Evolutionary conservation across 2,888 invertebrate species (phyloP), one percentile per base, ranked within the genome.

Genomic region (Drosophila cyrtoloma): DNA sequence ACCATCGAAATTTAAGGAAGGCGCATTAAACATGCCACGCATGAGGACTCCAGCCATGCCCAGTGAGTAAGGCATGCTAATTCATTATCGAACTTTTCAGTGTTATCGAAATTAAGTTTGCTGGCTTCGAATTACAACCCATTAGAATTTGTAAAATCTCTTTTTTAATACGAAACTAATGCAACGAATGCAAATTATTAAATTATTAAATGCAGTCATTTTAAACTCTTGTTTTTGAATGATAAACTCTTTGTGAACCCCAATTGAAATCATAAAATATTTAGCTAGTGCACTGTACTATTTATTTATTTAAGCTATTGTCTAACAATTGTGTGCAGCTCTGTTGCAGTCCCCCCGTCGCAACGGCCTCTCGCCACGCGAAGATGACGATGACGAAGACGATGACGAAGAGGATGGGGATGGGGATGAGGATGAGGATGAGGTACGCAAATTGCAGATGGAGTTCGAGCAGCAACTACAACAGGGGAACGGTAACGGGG

Each of bases 381-480:
- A 39, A 19, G 12, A 6, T 57, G 9, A 86, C 6, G 37, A 6
- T 57, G 7, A 80, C 0, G 68, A 75, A 19, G 22, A 89, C 5
- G 33, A 39, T 5, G 84, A 80, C 0, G 68, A 75, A 19, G 79
- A 68, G 3, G 64, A 68, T 44, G 12, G 2, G 2, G 55, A 66
- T 3, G 61, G 73, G 0, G 52, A 73, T 58, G 30, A 12, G 7
- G 5, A 35, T 37, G 55, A 82, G 0, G 55, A 67, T 58, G 28
- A 55, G 30, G 39, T 51, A 44, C 16, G 33, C 16, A 16, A 16
- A 28, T 28, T 77, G 35, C 51, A 77, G 33, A 57, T 60, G 5
- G 73, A 77, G 26, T 51, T 52, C 12, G 58, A 79, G 2, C 51
- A 55, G 1, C 60, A 77, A 4, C 51, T 52, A 1, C 58, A 60